Conservation (phyloP, 1,140 invertebrate genomes). For the Cryptotermes secundus region DNA sequence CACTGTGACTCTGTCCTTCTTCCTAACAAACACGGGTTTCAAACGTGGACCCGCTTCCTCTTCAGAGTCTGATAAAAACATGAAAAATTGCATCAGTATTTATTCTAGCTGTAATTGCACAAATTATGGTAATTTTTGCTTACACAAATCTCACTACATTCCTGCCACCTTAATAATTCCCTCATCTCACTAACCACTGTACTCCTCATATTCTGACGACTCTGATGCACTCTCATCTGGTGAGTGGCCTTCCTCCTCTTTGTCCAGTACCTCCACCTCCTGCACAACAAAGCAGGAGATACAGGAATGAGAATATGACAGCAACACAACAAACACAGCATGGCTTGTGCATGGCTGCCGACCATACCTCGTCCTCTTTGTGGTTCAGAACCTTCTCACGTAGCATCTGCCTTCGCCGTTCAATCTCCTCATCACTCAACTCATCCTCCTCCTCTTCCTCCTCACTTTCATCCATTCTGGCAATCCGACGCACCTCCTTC, state of each 20-base stretch:
- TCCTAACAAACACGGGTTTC: constrained; percentile 96
- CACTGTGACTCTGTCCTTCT: constrained; percentile 91
- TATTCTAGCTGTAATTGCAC: too few relatives aligned
- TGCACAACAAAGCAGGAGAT: constrained; percentile 25
- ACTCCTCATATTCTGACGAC: constrained; percentile 80
- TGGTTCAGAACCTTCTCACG: constrained; percentile 67
- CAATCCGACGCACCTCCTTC: constrained; percentile 47
- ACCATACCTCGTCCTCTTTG: constrained; percentile 57
- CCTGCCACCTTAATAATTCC: too few relatives aligned
- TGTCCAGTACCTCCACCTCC: constrained; percentile 55
- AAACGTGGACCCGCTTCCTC: constrained; percentile 85
- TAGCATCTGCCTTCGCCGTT: constrained; percentile 70
- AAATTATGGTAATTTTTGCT: too few relatives aligned
- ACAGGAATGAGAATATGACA: background rate
- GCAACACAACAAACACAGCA: background rate
- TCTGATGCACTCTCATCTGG: constrained; percentile 76
- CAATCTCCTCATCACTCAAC: constrained; percentile 79
- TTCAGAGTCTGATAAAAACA: constrained; percentile 62
- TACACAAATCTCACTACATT: too few relatives aligned
- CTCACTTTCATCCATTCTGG: constrained; percentile 41
- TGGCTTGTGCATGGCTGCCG: background rate
- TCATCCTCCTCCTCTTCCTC: constrained; percentile 68
- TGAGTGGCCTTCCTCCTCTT: constrained; percentile 67
- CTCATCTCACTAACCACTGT: constrained; percentile 63
- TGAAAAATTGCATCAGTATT: background rate